These are phyloP conservation scores for Metallyticus violacea DNA, from an alignment of 2,888 invertebrate species.

Conservation along the genomic window DNA sequence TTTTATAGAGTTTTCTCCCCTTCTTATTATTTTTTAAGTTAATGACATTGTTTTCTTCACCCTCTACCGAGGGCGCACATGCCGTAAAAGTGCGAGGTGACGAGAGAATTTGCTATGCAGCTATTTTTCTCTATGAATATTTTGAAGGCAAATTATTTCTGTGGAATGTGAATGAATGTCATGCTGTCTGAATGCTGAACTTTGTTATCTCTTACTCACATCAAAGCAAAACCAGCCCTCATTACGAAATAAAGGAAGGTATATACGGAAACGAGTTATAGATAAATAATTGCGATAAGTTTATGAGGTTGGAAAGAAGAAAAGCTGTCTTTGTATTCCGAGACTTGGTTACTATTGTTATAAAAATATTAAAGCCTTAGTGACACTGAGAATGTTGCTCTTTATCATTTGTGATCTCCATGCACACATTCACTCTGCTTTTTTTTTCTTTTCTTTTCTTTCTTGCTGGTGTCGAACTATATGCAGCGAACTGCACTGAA, in stretches of 20 bases:
- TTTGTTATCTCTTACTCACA: not conserved
- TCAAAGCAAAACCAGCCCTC: not conserved
- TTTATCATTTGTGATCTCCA: not conserved
- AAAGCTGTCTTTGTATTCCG: not conserved
- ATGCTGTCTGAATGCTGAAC: not conserved
- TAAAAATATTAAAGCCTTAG: too few species aligned
- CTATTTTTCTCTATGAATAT: not conserved
- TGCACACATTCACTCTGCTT: not conserved
- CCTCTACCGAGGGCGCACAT: too few species aligned
- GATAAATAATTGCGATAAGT: not conserved
- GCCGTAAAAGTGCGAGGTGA: not conserved
- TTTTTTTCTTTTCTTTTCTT: too few species aligned
- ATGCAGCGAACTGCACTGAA: too few species aligned
- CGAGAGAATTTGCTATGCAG: not conserved
- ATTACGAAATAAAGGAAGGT: not conserved
- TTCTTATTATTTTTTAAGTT: too few species aligned
- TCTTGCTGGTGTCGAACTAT: too few species aligned
- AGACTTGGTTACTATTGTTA: too few species aligned
- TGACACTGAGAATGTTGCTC: not conserved
- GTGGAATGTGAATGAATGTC: constrained; percentile 1
- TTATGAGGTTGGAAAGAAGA: not conserved
- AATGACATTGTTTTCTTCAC: too few species aligned
- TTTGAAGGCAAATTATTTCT: not conserved
- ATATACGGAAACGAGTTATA: constrained; percentile 1
- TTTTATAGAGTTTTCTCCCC: too few species aligned